Evolutionary conservation across 2,888 invertebrate genomes (phyloP).

Genomic region (Hemaris fuciformis): DNA sequence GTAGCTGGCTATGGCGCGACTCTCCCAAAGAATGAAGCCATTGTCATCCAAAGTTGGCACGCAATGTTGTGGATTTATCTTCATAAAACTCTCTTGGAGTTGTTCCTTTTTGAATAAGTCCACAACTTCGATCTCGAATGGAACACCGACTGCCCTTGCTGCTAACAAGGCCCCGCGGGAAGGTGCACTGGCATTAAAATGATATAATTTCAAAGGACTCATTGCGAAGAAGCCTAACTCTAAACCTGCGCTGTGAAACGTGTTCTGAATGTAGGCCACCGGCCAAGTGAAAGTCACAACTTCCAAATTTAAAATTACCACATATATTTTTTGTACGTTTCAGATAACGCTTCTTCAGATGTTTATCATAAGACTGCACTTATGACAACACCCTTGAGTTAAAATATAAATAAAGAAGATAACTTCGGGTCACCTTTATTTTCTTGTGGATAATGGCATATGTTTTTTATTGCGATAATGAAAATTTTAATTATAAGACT

Average conservation of each 20-base stretch:
- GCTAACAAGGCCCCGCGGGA: conserved; percentile 83
- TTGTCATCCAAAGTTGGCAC: conserved; percentile 86
- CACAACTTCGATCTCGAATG: conserved; percentile 71
- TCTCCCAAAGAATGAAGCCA: conserved; percentile 85
- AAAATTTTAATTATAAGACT: too few relatives aligned
- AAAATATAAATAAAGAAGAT: neutral
- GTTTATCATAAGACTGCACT: neutral
- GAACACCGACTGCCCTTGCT: conserved; percentile 80
- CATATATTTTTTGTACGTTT: neutral
- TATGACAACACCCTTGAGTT: neutral
- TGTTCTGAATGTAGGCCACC: neutral
- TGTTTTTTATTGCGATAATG: neutral
- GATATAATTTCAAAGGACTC: conserved; percentile 74
- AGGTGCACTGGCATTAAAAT: conserved; percentile 83
- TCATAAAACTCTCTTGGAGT: conserved; percentile 76
- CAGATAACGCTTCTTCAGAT: neutral
- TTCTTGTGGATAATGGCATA: neutral
- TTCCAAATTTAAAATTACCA: neutral
- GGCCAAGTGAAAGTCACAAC: neutral
- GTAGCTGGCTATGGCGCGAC: conserved; percentile 84
- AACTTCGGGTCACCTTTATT: neutral
- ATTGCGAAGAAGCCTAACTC: conserved; percentile 19
- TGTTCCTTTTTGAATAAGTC: conserved; percentile 83
- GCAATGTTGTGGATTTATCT: conserved; percentile 85
- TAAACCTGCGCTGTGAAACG: neutral